Percentiles rank a stretch among this genome's conserved stretches.
Conservation (phyloP, 1,140 invertebrate genomes). For the Asbolus verrucosus region DNA sequence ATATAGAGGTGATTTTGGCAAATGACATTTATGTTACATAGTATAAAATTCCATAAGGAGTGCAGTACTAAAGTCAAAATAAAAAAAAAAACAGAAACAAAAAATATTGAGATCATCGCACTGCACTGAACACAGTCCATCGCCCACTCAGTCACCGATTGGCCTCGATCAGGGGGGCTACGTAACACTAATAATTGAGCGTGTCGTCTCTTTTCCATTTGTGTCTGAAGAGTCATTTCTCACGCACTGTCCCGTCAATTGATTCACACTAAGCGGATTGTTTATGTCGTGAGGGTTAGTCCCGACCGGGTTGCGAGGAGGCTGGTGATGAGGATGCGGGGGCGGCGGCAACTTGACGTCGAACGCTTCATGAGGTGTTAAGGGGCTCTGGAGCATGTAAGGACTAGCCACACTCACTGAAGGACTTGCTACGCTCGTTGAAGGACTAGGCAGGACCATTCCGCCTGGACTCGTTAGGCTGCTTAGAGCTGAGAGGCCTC, state of each 20-base stretch:
- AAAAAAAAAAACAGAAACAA: slow-evolving; percentile 9
- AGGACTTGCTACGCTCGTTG: slow-evolving; percentile 76
- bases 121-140: slow-evolving; percentile 47
- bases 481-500: slow-evolving; percentile 80
- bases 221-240: slow-evolving; percentile 68
- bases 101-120: slow-evolving; percentile 58
- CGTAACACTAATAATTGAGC: slow-evolving; percentile 73
- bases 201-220: slow-evolving; percentile 65
- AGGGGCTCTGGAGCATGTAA: slow-evolving; percentile 69
- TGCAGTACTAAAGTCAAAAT: slow-evolving; percentile 52
- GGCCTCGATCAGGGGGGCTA: slow-evolving; percentile 62
- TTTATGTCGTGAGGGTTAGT: slow-evolving; percentile 92
- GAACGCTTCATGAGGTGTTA: slow-evolving; percentile 67
- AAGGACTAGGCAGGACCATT: slow-evolving; percentile 75
- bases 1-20: slow-evolving; percentile 64
- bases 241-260: slow-evolving; percentile 81
- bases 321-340: slow-evolving; percentile 63
- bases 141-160: neutral
- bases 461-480: slow-evolving; percentile 82
- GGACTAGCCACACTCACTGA: slow-evolving; percentile 72
- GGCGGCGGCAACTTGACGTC: slow-evolving; percentile 61
- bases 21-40: slow-evolving; percentile 67
- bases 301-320: slow-evolving; percentile 81
- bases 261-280: slow-evolving; percentile 90
- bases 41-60: slow-evolving; percentile 59